Evolutionary conservation across 2,113 vertebrate genomes (phyloP), one percentile per base, ranked within the genome.

Genomic region (Calidris pygmaea): DNA sequence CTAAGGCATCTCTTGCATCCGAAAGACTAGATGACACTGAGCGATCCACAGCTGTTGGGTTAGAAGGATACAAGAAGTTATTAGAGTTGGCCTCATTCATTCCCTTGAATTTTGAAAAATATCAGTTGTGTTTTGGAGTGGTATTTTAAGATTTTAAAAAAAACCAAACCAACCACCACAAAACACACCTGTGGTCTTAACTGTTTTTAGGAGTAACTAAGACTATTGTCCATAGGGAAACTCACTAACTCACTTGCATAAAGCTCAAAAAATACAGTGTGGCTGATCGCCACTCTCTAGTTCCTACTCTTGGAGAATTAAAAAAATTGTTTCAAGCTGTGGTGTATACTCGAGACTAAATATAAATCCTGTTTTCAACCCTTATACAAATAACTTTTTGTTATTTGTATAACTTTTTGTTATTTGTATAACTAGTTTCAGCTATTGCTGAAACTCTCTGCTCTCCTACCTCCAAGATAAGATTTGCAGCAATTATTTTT

Each of bases 1-100:
- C 98, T 96, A 99, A 98, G 24, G 99, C 99, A 55, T 99, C 99
- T 85, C 99, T 98, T 39, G 99, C 99, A 70, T 99, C 99, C 0
- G 99, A 97, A 58, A 99, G 98, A 74, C 98, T 99, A 75, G 99
- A 99, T 1, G 99, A 98, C 84, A 99, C 78, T 0, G 99, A 99
- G 74, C 99, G 98, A 97, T 99, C 99, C 81, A 99, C 99, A 77
- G 99, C 99, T 99, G 92, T 23, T 29, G 47, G 85, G 80, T 78
- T 5, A 92, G 53, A 58, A 67, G 63, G 73, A 71, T 2, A 21
- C 23, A 59, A 81, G 14, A 26, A 68, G 32, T 92, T 67, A 79
- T 16, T 5, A 17, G 20, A 74, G 26, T 58, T 13, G 22, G 66
- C 16, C 17, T 68, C 27, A 47, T 26, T 77, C 12, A 9, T 23